A percentile compares a stretch with the other conserved stretches of the same genome.
Conservation (phyloP, 2,888 invertebrate genomes). For the Ectobius pallidus region DNA sequence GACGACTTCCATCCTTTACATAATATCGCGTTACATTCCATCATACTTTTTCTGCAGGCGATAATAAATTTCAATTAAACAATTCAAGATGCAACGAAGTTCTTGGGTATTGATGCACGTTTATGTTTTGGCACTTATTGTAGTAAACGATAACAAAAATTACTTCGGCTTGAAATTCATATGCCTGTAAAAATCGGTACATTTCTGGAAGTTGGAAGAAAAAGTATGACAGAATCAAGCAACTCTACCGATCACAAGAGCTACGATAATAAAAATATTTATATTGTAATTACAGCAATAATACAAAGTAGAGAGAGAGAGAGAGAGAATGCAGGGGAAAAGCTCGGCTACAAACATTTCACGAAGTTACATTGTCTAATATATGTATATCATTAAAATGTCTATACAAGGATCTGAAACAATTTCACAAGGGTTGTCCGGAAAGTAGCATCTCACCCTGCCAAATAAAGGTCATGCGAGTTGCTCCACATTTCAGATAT, state of each 20-base stretch:
- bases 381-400: background rate
- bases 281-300: slow-evolving; percentile 14
- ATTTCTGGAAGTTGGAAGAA: background rate
- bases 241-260: background rate
- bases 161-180: background rate
- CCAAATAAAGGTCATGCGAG: too few relatives aligned
- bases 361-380: background rate
- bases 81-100: too few relatives aligned
- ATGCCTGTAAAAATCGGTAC: background rate
- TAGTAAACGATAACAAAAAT: background rate
- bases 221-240: background rate
- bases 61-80: too few relatives aligned
- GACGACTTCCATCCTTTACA: too few relatives aligned
- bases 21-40: too few relatives aligned
- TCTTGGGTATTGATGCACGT: background rate
- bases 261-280: slow-evolving; percentile 13
- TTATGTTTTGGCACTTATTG: background rate
- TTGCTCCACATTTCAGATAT: too few relatives aligned
- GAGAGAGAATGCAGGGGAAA: background rate
- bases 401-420: too few relatives aligned
- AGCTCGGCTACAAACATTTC: background rate
- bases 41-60: too few relatives aligned
- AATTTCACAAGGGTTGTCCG: too few relatives aligned
- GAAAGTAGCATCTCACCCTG: too few relatives aligned
- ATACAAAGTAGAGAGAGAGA: background rate